Percentiles rank a stretch among this genome's conserved stretches.
Conservation (phyloP, 2,797 vertebrate species). For the Clarias pachynema region DNA sequence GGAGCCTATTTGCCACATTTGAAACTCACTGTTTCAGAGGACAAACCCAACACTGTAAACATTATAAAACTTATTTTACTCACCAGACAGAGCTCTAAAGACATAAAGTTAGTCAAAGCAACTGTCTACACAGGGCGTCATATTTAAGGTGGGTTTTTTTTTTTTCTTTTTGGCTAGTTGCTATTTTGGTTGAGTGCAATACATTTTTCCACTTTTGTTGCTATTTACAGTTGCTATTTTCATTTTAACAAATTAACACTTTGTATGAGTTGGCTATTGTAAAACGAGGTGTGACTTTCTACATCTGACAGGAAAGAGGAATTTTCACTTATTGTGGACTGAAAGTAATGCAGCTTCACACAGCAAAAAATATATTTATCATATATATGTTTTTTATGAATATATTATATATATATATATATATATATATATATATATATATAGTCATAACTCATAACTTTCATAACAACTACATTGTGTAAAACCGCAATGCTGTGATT, state of each 20-base stretch:
- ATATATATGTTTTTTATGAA: too few species aligned
- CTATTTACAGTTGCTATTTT: constrained; percentile 8
- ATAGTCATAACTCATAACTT: too few species aligned
- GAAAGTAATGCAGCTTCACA: neutral
- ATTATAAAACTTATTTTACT: neutral
- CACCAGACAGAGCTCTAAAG: neutral
- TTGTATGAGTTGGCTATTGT: neutral
- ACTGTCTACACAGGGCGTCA: neutral
- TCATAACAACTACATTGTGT: too few species aligned
- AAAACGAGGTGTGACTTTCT: neutral
- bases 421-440: too few species aligned
- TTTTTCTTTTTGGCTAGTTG: neutral
- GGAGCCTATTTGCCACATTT: constrained; percentile 32
- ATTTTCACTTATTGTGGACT: neutral
- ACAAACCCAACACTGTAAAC: constrained; percentile 29
- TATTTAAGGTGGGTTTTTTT: too few species aligned
- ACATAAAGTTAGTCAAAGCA: neutral
- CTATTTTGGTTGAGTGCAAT: neutral
- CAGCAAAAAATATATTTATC: neutral
- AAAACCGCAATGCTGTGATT: neutral
- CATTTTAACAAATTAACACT: neutral
- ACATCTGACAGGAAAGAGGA: neutral
- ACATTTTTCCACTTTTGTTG: neutral
- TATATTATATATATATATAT: too few species aligned
- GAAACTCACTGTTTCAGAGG: constrained; percentile 32